Evolutionary conservation across 2,888 invertebrate genomes (phyloP), one percentile per base, ranked within the genome.

Genomic region (Abrostola tripartita): DNA sequence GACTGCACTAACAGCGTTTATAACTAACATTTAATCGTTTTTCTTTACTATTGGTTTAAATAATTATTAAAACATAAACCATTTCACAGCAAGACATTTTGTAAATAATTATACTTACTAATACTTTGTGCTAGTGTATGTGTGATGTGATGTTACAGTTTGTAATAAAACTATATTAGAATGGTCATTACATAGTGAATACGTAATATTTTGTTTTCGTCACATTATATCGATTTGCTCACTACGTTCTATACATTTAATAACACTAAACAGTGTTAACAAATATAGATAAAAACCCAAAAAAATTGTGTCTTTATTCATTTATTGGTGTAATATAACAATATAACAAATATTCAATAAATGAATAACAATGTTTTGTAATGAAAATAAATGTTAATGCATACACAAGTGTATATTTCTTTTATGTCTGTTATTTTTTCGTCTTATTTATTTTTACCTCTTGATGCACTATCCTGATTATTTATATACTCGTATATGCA

Each of bases 401-500:
- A 73, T 12, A 47, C 53, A 61, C 14, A 47, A 49, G 64, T 73
- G 71, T 71, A 56, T n/a, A 61, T 53, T 74, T 61, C 63, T 74
- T 71, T 58, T 50, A 37, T 1, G 47, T 68, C 49, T 68, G 60
- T 1, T 42, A 38, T 64, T 57, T 49, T 54, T 63, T 63, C 51
- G 12, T 14, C 47, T 52, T 47, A 42, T 58, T 55, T 51, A 36
- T 56, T 10, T 61, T 57, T 44, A 53, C 47, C 42, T 36, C 59
- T 70, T 62, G 71, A 65, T 65, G 75, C 75, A 74, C 61, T 59
- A 61, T 53, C 14, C 51, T 73, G 36, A 10, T 41, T 42, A 64
- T 12, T 37, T 37, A 14, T 12, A 61, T 55, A 52, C 37, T 51
- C 52, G 24, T 24, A 73, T 38, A 47, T 37, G 49, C 74, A 54